Conservation (phyloP, 23 tunicate species). For the Halocynthia roretzi region DNA sequence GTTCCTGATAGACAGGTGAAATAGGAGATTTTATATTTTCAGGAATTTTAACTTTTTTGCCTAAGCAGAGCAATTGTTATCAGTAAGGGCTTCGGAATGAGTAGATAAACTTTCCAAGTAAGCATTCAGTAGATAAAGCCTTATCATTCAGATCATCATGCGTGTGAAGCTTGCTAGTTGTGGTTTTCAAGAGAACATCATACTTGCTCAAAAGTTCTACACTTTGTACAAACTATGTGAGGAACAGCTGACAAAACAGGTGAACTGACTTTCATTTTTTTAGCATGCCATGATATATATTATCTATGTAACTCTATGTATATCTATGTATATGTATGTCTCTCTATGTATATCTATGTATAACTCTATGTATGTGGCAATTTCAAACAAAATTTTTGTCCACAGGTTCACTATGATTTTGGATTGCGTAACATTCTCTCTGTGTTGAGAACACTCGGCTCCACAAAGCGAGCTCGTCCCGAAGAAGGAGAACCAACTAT, state of each 20-base stretch:
- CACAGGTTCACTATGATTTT: constrained; percentile 97
- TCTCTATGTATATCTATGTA: too few relatives aligned
- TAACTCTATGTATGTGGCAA: not conserved
- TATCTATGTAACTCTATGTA: too few relatives aligned
- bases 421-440: constrained; percentile 96
- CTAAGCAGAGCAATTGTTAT: not conserved
- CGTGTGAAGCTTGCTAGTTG: constrained; percentile 97
- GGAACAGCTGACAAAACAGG: constrained; percentile 99
- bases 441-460: constrained; percentile 92
- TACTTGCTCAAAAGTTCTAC: constrained; percentile 96
- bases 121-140: too few relatives aligned
- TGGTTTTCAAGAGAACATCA: constrained; percentile 86
- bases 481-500: constrained; percentile 89
- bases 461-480: constrained; percentile 77
- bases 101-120: too few relatives aligned
- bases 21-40: not conserved
- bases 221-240: constrained; percentile 95
- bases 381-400: too few relatives aligned
- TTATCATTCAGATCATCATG: constrained; percentile 77
- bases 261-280: not conserved
- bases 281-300: too few relatives aligned
- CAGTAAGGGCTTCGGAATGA: too few relatives aligned
- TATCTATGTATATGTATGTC: too few relatives aligned
- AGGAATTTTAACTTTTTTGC: not conserved
- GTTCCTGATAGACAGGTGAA: constrained; percentile 98